Conservation (phyloP, 2,113 vertebrate genomes). For the Girardinichthys multiradiatus region DNA sequence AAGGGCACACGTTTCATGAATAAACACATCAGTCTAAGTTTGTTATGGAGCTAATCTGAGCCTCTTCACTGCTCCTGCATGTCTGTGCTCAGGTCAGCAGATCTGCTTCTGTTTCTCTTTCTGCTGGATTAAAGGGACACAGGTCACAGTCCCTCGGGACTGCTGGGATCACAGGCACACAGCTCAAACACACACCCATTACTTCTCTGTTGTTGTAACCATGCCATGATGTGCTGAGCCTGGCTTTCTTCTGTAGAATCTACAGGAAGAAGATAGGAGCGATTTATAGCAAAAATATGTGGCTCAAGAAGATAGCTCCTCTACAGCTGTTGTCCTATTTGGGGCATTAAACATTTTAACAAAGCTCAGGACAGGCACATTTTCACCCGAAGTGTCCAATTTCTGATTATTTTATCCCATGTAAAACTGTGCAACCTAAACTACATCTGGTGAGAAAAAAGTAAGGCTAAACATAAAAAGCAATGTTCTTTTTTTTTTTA, state of each 20-base stretch:
- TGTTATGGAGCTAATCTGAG: slow-evolving; percentile 55
- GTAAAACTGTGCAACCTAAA: not conserved
- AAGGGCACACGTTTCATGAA: slow-evolving; percentile 48
- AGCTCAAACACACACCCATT: slow-evolving; percentile 48
- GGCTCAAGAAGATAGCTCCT: not conserved
- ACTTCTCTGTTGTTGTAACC: slow-evolving; percentile 58
- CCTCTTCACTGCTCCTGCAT: slow-evolving; percentile 40
- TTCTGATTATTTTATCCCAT: not conserved
- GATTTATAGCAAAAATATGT: slow-evolving; percentile 21
- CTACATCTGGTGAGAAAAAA: not conserved
- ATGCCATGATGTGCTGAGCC: slow-evolving; percentile 33
- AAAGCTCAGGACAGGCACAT: too few species aligned
- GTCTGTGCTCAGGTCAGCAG: slow-evolving; percentile 62
- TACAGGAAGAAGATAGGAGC: slow-evolving; percentile 2
- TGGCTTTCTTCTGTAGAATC: not conserved
- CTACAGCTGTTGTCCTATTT: not conserved
- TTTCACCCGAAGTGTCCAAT: not conserved
- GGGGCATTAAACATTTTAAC: not conserved
- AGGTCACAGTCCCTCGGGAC: slow-evolving; percentile 21
- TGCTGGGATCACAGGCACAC: slow-evolving; percentile 39
- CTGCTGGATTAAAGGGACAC: slow-evolving; percentile 56
- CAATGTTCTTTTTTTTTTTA: not conserved
- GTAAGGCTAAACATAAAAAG: not conserved
- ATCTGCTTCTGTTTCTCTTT: slow-evolving; percentile 50
- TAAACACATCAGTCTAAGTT: slow-evolving; percentile 47